Conservation (phyloP, 2,888 invertebrate species). For the Parascotia fuliginaria region DNA sequence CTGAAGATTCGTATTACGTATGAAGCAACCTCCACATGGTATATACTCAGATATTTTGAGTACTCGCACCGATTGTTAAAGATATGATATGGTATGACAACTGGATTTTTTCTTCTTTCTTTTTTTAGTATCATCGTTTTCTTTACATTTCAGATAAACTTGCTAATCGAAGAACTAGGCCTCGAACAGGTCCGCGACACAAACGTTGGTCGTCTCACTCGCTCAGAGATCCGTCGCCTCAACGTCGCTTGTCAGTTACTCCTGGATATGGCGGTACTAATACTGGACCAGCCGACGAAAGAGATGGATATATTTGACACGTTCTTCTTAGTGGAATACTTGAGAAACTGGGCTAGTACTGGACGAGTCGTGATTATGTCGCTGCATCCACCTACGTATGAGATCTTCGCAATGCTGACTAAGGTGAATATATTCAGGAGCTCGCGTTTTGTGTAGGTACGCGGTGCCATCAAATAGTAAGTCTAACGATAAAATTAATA, state of each 20-base stretch:
- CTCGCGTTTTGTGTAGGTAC: background rate
- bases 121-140: too few species aligned
- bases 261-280: constrained; percentile 93
- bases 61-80: too few species aligned
- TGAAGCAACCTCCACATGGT: too few species aligned
- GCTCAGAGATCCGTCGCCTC: constrained; percentile 94
- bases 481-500: background rate
- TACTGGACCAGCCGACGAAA: constrained; percentile 94
- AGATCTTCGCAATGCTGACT: constrained; percentile 97
- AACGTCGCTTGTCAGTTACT: constrained; percentile 96
- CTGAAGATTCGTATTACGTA: too few species aligned
- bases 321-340: constrained; percentile 96
- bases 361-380: constrained; percentile 95
- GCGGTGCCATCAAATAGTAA: too few species aligned
- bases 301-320: constrained; percentile 98
- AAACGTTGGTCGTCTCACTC: constrained; percentile 93
- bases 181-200: constrained; percentile 95
- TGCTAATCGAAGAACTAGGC: constrained; percentile 96
- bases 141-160: constrained; percentile 91
- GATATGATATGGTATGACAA: too few species aligned
- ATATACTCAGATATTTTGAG: too few species aligned
- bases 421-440: constrained; percentile 68
- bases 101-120: too few species aligned
- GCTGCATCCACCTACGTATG: constrained; percentile 97
- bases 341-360: constrained; percentile 95